Base-by-base conservation (phyloP, 2,113 vertebrate genomes). In the Charadrius vociferus region DNA sequence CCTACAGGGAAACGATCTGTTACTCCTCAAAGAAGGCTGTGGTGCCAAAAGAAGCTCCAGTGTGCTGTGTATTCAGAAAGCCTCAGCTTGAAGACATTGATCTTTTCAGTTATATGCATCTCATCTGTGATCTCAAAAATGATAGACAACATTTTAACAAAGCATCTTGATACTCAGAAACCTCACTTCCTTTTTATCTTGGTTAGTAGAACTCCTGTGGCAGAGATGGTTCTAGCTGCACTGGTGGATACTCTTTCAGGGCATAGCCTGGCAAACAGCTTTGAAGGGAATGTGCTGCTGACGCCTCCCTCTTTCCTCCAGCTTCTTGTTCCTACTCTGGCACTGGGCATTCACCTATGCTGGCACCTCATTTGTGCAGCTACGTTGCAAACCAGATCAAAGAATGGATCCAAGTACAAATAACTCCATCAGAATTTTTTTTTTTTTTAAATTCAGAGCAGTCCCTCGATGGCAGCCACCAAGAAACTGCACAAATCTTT, bases 201-300 rank as follows among this genome's bases (percentile, higher is more conserved):
- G 12, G 59, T 26, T 58, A 62, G 56, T 50, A 79, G 19, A n/a
- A 37, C 1, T 1, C 23, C 49, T 43, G 55, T 1, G 0, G 43
- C 29, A 82, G n/a, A 84, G 15, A 29, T n/a, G 53, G 27, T 32
- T 26, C 61, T 22, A 20, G 13, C 4, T 78, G 68, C 30, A 53
- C 20, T 21, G 9, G 30, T 66, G 55, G 61, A 55, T 5, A 85
- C 1, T 5, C 50, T 74, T 23, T 21, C n/a, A 66, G 22, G 20
- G 37, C 37, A 85, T 2, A 81, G 55, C 7, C 41, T 41, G 12
- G 30, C 2, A 9, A 85, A 61, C 20, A 78, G 50, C 55, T 81
- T 62, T 66, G 45, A 92, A 70, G 0, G 2, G 50, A 73, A 61
- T 0, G 0, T 13, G 34, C 30, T 66, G 18, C 26, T 36, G 34